phyloP scores from a whole-genome alignment of 2,113 vertebrate species.

The Bombycilla garrulus region DNA sequence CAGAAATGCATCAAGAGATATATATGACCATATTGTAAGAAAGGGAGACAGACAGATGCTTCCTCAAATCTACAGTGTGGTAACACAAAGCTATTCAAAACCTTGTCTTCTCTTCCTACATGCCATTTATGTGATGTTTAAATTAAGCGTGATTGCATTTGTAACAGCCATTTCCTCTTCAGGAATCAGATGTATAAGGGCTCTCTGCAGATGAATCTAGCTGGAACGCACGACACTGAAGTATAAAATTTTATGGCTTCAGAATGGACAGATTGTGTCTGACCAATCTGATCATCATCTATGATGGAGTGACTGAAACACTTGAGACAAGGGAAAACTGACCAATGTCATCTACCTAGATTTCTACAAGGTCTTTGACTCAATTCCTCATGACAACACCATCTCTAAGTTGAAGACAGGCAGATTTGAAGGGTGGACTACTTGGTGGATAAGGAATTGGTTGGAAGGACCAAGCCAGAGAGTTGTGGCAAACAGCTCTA shows the following conservation, averaged over 20 bases:
- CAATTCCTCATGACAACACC: neutral
- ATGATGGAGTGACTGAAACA: neutral
- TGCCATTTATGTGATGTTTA: neutral
- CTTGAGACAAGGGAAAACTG: neutral
- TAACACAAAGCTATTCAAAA: neutral
- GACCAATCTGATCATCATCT: neutral
- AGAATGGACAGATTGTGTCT: neutral
- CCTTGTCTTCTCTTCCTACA: neutral
- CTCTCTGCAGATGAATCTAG: neutral
- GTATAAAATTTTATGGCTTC: neutral
- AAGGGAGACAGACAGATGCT: neutral
- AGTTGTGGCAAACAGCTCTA: neutral
- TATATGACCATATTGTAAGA: neutral
- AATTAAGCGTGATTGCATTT: neutral
- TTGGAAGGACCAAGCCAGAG: neutral
- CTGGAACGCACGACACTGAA: neutral
- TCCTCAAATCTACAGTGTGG: neutral
- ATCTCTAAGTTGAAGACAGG: neutral
- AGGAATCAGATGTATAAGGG: neutral
- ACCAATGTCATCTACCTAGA: fast-evolving
- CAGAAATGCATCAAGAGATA: neutral
- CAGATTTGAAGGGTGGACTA: neutral
- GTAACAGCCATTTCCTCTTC: neutral
- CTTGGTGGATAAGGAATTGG: neutral
- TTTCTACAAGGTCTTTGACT: neutral